A percentile compares a stretch with the other conserved stretches of the same genome.
These are phyloP conservation scores for Phenganax marumi DNA, from an alignment of 92 coral and sea anemone genomes.

Conservation along the genomic window DNA sequence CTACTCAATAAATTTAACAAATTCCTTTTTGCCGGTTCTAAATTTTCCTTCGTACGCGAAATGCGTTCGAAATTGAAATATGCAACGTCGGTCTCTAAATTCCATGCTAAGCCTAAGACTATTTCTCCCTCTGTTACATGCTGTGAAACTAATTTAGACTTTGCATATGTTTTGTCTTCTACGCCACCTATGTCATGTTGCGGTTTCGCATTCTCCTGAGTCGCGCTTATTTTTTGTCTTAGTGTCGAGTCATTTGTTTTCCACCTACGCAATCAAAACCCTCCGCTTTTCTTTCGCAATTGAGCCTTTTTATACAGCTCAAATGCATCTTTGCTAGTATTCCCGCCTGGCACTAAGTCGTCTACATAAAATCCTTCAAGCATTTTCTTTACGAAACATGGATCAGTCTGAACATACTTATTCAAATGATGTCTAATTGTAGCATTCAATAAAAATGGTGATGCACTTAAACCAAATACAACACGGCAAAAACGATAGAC, in stretches of 20 bases:
- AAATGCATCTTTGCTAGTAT: not conserved
- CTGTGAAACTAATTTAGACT: constrained; percentile 2
- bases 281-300: constrained; percentile 14
- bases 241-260: constrained; percentile 16
- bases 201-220: not conserved
- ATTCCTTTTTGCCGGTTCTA: constrained; percentile 9
- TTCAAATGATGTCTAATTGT: too few species aligned
- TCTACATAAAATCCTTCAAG: constrained; percentile 56
- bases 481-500: too few species aligned
- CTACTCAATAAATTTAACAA: constrained; percentile 23
- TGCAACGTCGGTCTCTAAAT: not conserved
- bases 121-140: not conserved
- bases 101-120: not conserved
- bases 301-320: constrained; percentile 25
- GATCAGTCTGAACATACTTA: constrained; percentile 48
- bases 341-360: constrained; percentile 60
- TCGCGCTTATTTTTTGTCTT: not conserved
- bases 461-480: too few species aligned
- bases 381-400: constrained; percentile 55
- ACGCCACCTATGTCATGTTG: not conserved
- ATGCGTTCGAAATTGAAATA: not conserved
- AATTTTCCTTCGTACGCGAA: not conserved
- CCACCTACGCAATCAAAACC: constrained; percentile 34
- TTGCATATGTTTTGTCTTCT: constrained; percentile 24
- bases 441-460: too few species aligned